Evolutionary conservation across 2,113 vertebrate species (phyloP).

Genomic region (Electrona antarctica): DNA sequence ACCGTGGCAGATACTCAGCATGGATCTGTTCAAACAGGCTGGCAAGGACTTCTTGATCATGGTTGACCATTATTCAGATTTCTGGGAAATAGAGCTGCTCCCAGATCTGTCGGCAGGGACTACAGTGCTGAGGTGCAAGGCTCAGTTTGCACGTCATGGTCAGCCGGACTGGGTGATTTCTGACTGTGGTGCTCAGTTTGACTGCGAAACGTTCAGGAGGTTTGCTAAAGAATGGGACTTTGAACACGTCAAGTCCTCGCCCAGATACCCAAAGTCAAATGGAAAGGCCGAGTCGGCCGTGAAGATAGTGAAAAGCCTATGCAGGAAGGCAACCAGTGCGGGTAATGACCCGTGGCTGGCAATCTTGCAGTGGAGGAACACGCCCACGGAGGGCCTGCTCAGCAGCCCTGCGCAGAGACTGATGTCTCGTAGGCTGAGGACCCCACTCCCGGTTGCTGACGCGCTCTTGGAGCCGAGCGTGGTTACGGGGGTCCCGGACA

Average conservation of each 20-base stretch:
- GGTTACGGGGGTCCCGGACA: not conserved
- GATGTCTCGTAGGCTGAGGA: constrained; percentile 28
- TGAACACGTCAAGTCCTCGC: no score
- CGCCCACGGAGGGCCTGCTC: constrained; percentile 10
- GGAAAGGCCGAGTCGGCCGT: constrained; percentile 16
- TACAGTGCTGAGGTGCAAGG: constrained; percentile 10
- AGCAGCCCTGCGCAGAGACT: constrained; percentile 28
- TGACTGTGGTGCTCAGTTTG: constrained; percentile 14
- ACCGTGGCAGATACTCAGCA: constrained; percentile 35
- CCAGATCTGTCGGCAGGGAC: constrained; percentile 24
- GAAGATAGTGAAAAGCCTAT: constrained; percentile 20
- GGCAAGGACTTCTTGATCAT: constrained; percentile 16
- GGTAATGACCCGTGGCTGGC: constrained; percentile 11
- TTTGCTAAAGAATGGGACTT: constrained; percentile 3
- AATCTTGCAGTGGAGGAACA: constrained; percentile 33
- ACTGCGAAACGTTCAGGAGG: not conserved
- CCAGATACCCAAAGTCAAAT: not conserved
- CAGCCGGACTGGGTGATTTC: constrained; percentile 16
- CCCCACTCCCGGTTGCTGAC: constrained; percentile 11
- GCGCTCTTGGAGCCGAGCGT: constrained; percentile 19
- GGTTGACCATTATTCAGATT: constrained; percentile 43
- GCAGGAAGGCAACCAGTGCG: constrained; percentile 3
- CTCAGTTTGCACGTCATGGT: constrained; percentile 18
- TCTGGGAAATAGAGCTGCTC: constrained; percentile 31
- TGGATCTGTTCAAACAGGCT: constrained; percentile 19